Evolutionary conservation across 2,113 vertebrate species (phyloP).

Genomic region (Pluvialis apricaria): DNA sequence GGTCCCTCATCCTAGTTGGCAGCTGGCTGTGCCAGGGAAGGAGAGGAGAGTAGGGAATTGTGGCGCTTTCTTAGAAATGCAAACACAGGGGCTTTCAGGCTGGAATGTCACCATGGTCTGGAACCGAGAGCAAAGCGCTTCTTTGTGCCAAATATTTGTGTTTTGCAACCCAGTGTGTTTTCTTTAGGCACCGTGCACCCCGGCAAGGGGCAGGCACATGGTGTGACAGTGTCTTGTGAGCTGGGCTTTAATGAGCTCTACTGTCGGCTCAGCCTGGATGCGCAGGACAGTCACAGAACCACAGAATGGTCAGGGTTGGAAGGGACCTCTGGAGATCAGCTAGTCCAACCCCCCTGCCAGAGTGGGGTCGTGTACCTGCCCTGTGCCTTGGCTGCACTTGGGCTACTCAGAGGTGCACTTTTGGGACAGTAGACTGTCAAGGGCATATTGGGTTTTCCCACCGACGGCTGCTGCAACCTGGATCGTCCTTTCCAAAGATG

Average conservation of each 20-base stretch:
- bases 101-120: not conserved
- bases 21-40: not conserved
- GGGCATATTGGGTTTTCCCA: rapidly evolving
- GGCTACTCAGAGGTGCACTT: not conserved
- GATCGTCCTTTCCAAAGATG: not conserved
- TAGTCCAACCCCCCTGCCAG: too few species aligned
- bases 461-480: not conserved
- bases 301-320: too few species aligned
- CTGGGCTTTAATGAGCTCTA: not conserved
- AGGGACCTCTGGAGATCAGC: too few species aligned
- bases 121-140: not conserved
- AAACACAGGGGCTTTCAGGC: not conserved
- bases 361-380: too few species aligned
- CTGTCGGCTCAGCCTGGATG: not conserved
- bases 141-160: not conserved
- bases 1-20: not conserved
- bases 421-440: not conserved
- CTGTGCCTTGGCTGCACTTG: not conserved
- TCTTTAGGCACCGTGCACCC: not conserved
- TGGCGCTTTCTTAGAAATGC: not conserved
- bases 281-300: not conserved
- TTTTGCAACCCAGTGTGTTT: not conserved
- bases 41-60: not conserved
- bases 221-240: not conserved
- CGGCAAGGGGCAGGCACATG: not conserved